phyloP scores from a whole-genome alignment of 2,113 vertebrate genomes.

The Pristiophorus japonicus region DNA sequence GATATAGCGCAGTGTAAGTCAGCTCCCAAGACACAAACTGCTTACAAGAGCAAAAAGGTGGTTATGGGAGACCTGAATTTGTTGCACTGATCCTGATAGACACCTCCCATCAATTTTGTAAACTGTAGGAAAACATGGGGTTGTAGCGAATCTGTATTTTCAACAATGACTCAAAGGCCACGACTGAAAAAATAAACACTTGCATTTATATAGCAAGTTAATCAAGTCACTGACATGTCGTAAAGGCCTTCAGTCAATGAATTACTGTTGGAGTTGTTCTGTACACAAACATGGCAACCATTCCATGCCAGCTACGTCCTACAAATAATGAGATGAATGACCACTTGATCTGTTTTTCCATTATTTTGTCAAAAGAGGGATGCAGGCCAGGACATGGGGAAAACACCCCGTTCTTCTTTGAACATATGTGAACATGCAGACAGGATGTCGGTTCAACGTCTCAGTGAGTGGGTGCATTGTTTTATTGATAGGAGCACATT shows the following conservation, averaged over 20 bases:
- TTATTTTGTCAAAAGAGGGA: too few species aligned
- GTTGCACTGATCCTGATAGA: neutral
- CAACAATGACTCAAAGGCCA: neutral
- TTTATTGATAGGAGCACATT: neutral
- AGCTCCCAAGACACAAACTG: neutral
- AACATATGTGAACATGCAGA: too few species aligned
- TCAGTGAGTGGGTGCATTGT: neutral
- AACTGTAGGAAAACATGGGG: neutral
- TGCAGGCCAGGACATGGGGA: too few species aligned
- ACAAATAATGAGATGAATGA: too few species aligned
- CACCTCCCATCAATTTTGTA: neutral
- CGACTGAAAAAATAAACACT: neutral
- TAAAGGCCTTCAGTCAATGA: too few species aligned
- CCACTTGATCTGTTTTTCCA: too few species aligned
- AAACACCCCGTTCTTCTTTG: too few species aligned
- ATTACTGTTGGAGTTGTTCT: too few species aligned
- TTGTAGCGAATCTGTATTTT: neutral
- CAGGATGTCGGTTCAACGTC: neutral
- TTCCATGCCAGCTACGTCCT: too few species aligned
- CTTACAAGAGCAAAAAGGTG: neutral
- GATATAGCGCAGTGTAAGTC: neutral
- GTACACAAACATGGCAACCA: too few species aligned
- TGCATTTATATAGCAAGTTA: neutral
- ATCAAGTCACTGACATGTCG: too few species aligned
- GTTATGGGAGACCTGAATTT: neutral